Percentiles rank a stretch among this genome's conserved stretches.
phyloP scores from a whole-genome alignment of 2,113 vertebrate genomes.

The Microcebus lehilahytsara region DNA sequence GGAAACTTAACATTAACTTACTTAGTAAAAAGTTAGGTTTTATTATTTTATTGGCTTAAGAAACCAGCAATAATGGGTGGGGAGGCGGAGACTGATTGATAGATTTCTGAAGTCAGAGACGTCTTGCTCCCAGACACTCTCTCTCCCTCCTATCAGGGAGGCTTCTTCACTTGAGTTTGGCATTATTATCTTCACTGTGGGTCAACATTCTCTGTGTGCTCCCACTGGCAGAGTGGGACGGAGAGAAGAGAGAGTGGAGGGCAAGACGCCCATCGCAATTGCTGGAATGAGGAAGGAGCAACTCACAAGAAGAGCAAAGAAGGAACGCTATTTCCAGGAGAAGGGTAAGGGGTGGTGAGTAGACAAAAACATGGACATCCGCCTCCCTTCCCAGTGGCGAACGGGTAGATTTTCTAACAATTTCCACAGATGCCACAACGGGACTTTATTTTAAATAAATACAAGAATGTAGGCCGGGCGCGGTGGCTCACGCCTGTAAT shows the following conservation, averaged over 20 bases:
- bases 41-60: constrained; percentile 1
- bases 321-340: not conserved
- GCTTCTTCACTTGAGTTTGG: not conserved
- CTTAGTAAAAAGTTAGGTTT: not conserved
- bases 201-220: not conserved
- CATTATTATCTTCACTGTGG: not conserved
- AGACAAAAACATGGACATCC: not conserved
- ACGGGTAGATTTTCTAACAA: not conserved
- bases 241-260: not conserved
- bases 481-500: no score
- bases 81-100: not conserved
- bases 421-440: not conserved
- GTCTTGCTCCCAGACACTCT: not conserved
- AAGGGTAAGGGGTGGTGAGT: not conserved
- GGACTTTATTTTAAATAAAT: not conserved
- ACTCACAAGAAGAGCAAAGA: not conserved
- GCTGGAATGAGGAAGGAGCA: not conserved
- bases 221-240: not conserved
- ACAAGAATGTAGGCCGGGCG: no score
- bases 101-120: not conserved
- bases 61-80: not conserved
- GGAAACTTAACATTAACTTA: not conserved
- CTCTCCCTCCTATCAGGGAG: not conserved
- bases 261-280: not conserved
- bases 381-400: not conserved